Conservation (phyloP, 2,888 invertebrate genomes). For the Macropis europaea region DNA sequence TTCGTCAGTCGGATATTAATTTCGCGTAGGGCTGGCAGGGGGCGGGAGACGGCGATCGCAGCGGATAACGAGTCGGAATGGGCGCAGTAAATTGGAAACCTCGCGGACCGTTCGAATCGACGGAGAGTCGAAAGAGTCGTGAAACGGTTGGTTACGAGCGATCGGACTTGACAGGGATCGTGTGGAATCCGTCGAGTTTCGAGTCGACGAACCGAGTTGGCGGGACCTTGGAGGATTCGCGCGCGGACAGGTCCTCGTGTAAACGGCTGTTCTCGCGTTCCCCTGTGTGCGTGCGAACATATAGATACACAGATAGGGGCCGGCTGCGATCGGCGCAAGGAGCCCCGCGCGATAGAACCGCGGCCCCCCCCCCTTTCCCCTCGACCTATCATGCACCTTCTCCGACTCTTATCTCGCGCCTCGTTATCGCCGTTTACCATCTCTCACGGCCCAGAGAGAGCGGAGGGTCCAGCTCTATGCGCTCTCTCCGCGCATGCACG, state of each 20-base stretch:
- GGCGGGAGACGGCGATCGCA: too few relatives aligned
- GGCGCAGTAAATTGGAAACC: too few relatives aligned
- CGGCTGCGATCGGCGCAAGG: conserved; percentile 22
- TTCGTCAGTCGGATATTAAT: too few relatives aligned
- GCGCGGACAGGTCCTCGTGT: conserved; percentile 20
- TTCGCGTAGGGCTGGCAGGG: too few relatives aligned
- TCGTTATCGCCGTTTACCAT: conserved; percentile 68
- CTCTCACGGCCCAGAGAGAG: conserved; percentile 45
- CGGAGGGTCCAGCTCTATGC: conserved; percentile 17
- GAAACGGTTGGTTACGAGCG: too few relatives aligned
- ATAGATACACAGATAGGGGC: conserved; percentile 46
- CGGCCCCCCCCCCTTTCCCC: conserved; percentile 3
- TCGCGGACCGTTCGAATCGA: too few relatives aligned
- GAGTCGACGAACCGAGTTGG: neutral
- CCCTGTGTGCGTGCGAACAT: conserved; percentile 24
- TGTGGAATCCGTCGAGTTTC: too few relatives aligned
- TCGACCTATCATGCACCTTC: conserved; percentile 58
- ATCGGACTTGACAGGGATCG: too few relatives aligned
- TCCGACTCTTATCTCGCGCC: conserved; percentile 63
- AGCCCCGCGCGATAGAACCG: conserved; percentile 16
- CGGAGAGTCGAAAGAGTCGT: too few relatives aligned
- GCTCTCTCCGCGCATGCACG: conserved; percentile 14
- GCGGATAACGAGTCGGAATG: too few relatives aligned
- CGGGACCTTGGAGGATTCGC: neutral
- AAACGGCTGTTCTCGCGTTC: neutral